Base-by-base conservation (phyloP, 2,888 invertebrate species). In the Plagodis pulveraria region DNA sequence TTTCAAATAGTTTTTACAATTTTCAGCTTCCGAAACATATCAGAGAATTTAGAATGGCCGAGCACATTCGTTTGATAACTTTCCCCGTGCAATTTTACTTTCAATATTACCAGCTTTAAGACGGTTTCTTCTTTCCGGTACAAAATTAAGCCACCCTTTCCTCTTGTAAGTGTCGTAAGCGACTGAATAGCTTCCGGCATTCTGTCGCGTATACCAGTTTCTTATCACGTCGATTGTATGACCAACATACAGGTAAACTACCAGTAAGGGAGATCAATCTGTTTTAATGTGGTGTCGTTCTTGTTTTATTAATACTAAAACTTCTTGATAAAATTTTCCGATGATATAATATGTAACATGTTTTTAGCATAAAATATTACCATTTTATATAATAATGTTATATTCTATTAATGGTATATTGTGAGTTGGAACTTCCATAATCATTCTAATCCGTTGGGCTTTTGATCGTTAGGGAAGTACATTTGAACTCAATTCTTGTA, bases 101-200 rank as follows among this genome's bases (percentile, higher is more conserved):
- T 22, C 4, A 32, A 6, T 49, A 9, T 49, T 40, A 32, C 6
- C 5, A 34, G 5, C 22, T 22, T 22, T 22, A 22, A 22, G 22
- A 22, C 22, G 4, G 0, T 33, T 45, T 45, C 33, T 44, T 49
- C 10, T 22, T 41, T 35, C 11, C 48, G 38, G n/a, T 47, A 43
- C n/a, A 32, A 53, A 53, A 46, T 50, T 42, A 50, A 35, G 50
- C 11, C 54, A 54, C 54, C 46, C 59, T 34, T 54, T 51, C 42
- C 50, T 50, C 34, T 43, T 47, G 54, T 41, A 42, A 38, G 9
- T 43, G 48, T 42, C n/a, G 45, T 44, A 63, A 69, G 61, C 54
- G 61, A 57, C 58, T 59, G 62, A 69, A 65, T 70, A 61, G 66
- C 62, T 74, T 76, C 73, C 76, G 72, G 65, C 68, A 65, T 49